Conservation (phyloP, 2,888 invertebrate species). For the Machimus rusticus region DNA sequence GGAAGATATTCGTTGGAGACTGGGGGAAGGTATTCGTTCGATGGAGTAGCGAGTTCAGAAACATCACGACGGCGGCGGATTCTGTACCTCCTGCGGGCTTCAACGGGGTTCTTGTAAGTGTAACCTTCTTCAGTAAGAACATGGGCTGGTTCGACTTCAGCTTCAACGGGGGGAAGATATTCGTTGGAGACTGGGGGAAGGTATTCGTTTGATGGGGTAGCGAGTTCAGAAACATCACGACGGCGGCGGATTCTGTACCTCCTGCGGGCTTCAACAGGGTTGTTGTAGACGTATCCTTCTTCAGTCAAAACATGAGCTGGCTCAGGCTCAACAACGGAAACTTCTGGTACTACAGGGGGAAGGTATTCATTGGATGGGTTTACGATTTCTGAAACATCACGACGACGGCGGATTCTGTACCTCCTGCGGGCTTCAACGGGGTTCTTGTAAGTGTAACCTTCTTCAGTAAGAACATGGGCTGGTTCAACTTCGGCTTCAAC, state of each 20-base stretch:
- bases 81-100: conserved; percentile 14
- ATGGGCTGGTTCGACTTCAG: neutral
- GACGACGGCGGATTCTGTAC: neutral
- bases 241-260: conserved; percentile 29
- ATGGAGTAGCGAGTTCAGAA: neutral
- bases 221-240: conserved; percentile 28
- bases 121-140: neutral
- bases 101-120: neutral
- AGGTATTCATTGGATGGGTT: conserved; percentile 17
- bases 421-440: neutral
- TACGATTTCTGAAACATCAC: conserved; percentile 6
- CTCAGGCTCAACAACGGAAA: neutral
- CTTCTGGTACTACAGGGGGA: too few relatives aligned
- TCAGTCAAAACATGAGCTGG: neutral
- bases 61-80: conserved; percentile 26
- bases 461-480: neutral
- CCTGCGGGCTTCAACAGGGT: conserved; percentile 15
- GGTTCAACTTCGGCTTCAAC: neutral
- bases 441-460: conserved; percentile 10
- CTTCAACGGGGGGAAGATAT: conserved; percentile 19
- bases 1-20: conserved; percentile 9
- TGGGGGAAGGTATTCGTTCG: conserved; percentile 13
- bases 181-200: conserved; percentile 12
- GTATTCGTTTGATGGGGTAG: neutral
- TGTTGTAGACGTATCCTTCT: neutral